These are phyloP conservation scores for Lithophane leautieri DNA, from an alignment of 2,888 invertebrate genomes.

Conservation along the genomic window DNA sequence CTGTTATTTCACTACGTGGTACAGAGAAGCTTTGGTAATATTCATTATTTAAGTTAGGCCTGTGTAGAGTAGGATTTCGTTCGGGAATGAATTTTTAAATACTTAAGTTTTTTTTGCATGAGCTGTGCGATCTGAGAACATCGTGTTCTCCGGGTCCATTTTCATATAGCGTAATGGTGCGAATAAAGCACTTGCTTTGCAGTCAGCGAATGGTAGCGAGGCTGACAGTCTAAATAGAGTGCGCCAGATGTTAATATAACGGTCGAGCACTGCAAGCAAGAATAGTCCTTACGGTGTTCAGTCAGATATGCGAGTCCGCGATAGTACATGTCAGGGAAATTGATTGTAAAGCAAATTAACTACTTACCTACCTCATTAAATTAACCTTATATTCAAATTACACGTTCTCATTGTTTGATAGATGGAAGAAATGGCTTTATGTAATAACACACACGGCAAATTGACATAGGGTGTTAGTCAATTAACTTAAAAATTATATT, in stretches of 20 bases:
- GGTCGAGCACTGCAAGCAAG: too few species aligned
- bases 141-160: neutral
- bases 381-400: neutral
- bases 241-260: neutral
- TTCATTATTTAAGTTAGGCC: neutral
- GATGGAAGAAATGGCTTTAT: too few species aligned
- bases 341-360: neutral
- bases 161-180: neutral
- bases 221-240: neutral
- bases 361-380: neutral
- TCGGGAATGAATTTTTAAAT: too few species aligned
- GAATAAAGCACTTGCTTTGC: too few species aligned
- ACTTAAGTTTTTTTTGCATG: neutral
- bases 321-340: neutral
- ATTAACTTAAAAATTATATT: neutral
- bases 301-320: too few species aligned
- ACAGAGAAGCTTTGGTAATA: neutral
- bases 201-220: neutral
- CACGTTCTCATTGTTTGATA: neutral
- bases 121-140: neutral
- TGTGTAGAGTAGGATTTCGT: neutral
- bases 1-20: slow-evolving; percentile 1
- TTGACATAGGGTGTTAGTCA: neutral
- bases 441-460: neutral
- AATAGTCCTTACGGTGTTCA: too few species aligned